Evolutionary conservation across 2,888 invertebrate genomes (phyloP), one percentile per base, ranked within the genome.

Genomic region (Sialis lutaria): DNA sequence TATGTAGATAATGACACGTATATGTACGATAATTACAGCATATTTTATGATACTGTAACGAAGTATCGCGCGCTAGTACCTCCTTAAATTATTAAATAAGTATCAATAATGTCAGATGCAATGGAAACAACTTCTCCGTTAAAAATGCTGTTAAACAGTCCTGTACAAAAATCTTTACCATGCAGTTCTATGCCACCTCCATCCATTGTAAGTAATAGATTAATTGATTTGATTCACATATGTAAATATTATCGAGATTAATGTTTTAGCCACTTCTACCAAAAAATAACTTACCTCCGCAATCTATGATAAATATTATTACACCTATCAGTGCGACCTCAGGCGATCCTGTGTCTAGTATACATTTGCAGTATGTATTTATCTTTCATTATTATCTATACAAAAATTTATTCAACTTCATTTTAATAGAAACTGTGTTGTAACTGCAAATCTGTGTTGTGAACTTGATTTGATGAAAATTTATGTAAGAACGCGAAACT

Each of bases 401-500:
- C 40, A 12, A 12, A 37, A 43, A 32, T 39, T 13, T 22, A 48
- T 48, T 41, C 34, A 2, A 12, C 7, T 40, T 40, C 33, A 32
- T 49, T 52, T 44, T 70, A 71, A 42, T 59, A 85, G 85, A 59
- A 88, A 87, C 60, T 84, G 86, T 58, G 86, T 88, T 1, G 79
- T 85, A 30, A 86, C 86, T 6, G 82, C 86, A 0, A 79, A 79
- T 56, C 67, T 88, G 50, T 77, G 77, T 12, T 81, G 82, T 59
- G 75, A 78, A 58, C 63, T 88, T 48, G 76, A 83, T 57, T 65
- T 88, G 34, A 72, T 79, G 55, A 74, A 75, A 49, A 84, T 88
- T 48, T 86, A 86, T 59, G 79, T 79, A 50, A 74, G 82, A 45
- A 86, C 87, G 4, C 70, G 88, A 52, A 86, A 82, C 63, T 83